Evolutionary conservation across 2,888 invertebrate species (phyloP), one percentile per base, ranked within the genome.

Genomic region (Cheilosia impressa): DNA sequence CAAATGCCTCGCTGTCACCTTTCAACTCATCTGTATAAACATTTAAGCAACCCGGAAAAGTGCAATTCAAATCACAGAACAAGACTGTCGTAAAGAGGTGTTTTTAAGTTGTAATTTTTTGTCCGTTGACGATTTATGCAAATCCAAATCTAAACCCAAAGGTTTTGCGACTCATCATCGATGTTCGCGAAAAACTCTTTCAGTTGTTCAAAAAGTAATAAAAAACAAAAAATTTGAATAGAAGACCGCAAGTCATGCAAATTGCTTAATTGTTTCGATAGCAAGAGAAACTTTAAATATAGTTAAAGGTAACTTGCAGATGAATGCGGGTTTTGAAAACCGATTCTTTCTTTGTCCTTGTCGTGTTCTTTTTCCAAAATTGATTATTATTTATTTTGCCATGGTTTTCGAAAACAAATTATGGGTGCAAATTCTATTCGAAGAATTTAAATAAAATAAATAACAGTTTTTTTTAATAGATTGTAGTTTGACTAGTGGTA

Each of bases 111-210:
- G 31, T 31, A 13, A 10, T 2, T 17, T 45, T 15, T 45, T n/a
- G n/a, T 17, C 15, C 2, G 22, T 15, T 19, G 17, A 38, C 13
- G 50, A 60, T 60, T 71, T 52, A 71, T 71, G 47, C 50, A 71
- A 71, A 71, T 60, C 4, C 38, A 38, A 38, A 38, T 60, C 24
- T 22, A 52, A 15, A 27, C 50, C 13, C 60, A 71, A 71, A 60
- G 71, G 60, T 52, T 22, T 41, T 38, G 15, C 38, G 50, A 24
- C 24, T 13, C 6, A 27, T 38, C 57, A 47, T 60, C 38, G 47
- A 69, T 31, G 22, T 69, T 58, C 5, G 47, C 17, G 9, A 13
- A 34, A 57, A 57, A 38, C 38, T 38, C 13, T 38, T 34, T 34
- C 2, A 19, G 13, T 10, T 0, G 4, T 17, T 17, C 10, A 19